These are phyloP conservation scores for Jordanella pulchra DNA, from an alignment of 2,797 vertebrate genomes.

Conservation along the genomic window DNA sequence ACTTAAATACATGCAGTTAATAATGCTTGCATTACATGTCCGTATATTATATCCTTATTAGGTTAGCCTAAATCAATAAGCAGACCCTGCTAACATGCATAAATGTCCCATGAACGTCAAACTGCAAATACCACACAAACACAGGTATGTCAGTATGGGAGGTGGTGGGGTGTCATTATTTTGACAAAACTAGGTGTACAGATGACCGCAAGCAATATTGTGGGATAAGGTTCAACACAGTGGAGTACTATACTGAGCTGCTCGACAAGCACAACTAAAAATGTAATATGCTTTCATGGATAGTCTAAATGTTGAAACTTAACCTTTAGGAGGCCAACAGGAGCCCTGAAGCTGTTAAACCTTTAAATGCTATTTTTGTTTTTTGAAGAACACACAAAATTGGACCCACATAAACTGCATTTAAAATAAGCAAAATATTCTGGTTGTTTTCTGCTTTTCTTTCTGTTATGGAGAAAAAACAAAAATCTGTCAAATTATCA, in stretches of 20 bases:
- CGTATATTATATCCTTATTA: not conserved
- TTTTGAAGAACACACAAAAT: conserved; percentile 19
- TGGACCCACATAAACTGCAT: conserved; percentile 4
- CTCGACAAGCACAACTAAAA: conserved; percentile 22
- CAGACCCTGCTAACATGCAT: not conserved
- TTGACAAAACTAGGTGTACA: not conserved
- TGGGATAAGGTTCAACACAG: conserved; percentile 16
- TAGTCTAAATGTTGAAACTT: conserved; percentile 40
- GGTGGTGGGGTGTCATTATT: conserved; percentile 9
- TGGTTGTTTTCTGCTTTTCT: not conserved
- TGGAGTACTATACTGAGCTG: conserved; percentile 28
- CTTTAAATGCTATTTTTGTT: conserved; percentile 45
- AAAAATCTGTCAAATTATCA: conserved; percentile 14
- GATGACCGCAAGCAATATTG: conserved; percentile 10
- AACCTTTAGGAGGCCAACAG: conserved; percentile 56
- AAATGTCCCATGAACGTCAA: not conserved
- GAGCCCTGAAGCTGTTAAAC: conserved; percentile 50
- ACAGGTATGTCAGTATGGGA: conserved; percentile 24
- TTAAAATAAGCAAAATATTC: not conserved
- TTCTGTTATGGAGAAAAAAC: not conserved
- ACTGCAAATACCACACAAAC: not conserved
- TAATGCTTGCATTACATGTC: not conserved
- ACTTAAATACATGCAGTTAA: not conserved
- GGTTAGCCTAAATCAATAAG: not conserved
- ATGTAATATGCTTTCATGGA: conserved; percentile 21